A percentile compares a stretch with the other conserved stretches of the same genome.
Evolutionary conservation across 1,140 invertebrate genomes (phyloP).

Genomic region (Drosophila repleta): DNA sequence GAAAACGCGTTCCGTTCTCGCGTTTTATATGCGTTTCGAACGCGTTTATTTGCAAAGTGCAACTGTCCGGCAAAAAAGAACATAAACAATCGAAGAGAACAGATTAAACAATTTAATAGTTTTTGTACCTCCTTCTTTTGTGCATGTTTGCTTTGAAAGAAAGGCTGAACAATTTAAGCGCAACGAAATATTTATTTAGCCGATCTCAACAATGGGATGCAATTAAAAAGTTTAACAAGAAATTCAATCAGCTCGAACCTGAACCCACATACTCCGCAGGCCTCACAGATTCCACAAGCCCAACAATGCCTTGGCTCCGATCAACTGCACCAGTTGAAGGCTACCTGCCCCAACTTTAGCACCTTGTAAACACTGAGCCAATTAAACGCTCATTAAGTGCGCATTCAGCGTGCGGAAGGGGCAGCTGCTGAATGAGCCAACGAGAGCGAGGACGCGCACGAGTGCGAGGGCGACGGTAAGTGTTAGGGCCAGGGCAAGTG

Average conservation of each 20-base stretch:
- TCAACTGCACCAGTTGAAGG: not conserved
- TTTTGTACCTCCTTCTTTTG: too few species aligned
- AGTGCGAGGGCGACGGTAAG: too few species aligned
- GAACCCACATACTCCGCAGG: not conserved
- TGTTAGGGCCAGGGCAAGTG: not conserved
- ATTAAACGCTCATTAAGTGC: conserved; percentile 81
- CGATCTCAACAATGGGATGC: conserved; percentile 64
- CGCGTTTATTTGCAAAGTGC: conserved; percentile 35
- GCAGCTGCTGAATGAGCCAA: conserved; percentile 10
- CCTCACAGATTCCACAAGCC: not conserved
- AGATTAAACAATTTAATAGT: not conserved
- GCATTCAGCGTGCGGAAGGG: conserved; percentile 41
- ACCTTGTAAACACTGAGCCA: conserved; percentile 77
- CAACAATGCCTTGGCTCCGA: conserved; percentile 1
- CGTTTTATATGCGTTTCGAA: conserved; percentile 31
- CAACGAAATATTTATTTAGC: conserved; percentile 31
- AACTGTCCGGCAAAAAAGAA: not conserved
- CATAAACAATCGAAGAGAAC: not conserved
- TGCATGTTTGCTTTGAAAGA: too few species aligned
- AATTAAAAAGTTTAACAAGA: conserved; percentile 76
- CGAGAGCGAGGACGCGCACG: not conserved
- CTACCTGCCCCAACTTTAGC: conserved; percentile 21
- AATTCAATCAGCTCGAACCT: conserved; percentile 63
- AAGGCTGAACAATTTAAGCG: not conserved
- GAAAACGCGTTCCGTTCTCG: conserved; percentile 49